A percentile compares a stretch with the other conserved stretches of the same genome.
Evolutionary conservation across 1,140 invertebrate species (phyloP).

Genomic region (Solenopsis fugax): DNA sequence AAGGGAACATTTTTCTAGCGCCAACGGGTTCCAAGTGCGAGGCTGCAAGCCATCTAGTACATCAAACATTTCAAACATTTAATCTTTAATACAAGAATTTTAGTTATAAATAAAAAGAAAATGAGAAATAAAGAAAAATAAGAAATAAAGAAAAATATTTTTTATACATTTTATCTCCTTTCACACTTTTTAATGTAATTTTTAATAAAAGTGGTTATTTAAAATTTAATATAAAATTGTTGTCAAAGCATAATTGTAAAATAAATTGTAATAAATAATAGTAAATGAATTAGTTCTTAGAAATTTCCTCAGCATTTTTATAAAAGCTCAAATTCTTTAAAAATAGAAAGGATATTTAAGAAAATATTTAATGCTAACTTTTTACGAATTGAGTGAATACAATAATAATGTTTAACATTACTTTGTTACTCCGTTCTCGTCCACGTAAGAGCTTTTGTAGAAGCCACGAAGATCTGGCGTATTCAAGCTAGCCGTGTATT

Average conservation of each 20-base stretch:
- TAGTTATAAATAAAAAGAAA: background rate
- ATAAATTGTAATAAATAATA: background rate
- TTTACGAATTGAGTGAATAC: background rate
- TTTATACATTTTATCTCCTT: background rate
- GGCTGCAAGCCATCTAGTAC: slow-evolving; percentile 82
- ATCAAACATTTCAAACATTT: background rate
- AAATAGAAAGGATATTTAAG: slow-evolving; percentile 13
- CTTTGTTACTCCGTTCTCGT: slow-evolving; percentile 82
- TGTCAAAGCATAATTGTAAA: background rate
- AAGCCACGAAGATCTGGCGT: slow-evolving; percentile 90
- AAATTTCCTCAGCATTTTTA: background rate
- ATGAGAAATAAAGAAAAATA: slow-evolving; percentile 9
- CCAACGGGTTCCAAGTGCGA: slow-evolving; percentile 89
- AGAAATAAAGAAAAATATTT: slow-evolving; percentile 1
- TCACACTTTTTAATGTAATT: background rate
- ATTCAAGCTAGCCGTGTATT: slow-evolving; percentile 87
- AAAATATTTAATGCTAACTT: background rate
- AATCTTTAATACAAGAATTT: slow-evolving; percentile 6
- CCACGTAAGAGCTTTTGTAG: slow-evolving; percentile 92
- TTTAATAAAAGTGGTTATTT: background rate
- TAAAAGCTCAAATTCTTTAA: background rate
- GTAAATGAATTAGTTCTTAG: background rate
- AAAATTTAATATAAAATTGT: background rate
- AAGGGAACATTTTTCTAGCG: slow-evolving; percentile 89
- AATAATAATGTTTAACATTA: slow-evolving; percentile 69